A percentile compares a stretch with the other conserved stretches of the same genome.
phyloP scores from a whole-genome alignment of 2,113 vertebrate species.

The Lophius piscatorius region DNA sequence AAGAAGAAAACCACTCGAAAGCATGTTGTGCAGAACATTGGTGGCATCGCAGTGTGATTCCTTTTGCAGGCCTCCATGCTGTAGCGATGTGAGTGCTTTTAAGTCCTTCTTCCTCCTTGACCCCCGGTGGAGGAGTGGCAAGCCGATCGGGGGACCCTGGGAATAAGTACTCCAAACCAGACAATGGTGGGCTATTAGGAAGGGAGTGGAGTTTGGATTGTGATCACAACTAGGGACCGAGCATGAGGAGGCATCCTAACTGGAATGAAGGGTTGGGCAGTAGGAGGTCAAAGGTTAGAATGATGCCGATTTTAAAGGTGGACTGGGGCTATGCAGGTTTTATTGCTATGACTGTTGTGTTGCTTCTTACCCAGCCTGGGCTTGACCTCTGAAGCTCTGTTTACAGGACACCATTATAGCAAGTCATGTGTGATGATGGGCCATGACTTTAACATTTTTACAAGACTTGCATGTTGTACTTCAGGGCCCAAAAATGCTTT shows the following conservation, averaged over 20 bases:
- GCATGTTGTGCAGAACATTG: conserved; percentile 63
- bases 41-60: conserved; percentile 60
- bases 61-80: conserved; percentile 62
- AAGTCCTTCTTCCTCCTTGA: conserved; percentile 47
- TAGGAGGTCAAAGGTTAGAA: conserved; percentile 66
- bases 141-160: conserved; percentile 42
- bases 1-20: conserved; percentile 55
- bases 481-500: too few relatives aligned
- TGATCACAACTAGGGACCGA: conserved; percentile 47
- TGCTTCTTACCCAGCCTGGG: conserved; percentile 53
- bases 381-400: conserved; percentile 33
- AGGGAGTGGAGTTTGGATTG: conserved; percentile 42
- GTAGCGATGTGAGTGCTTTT: conserved; percentile 50
- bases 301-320: conserved; percentile 66
- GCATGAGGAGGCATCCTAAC: conserved; percentile 14
- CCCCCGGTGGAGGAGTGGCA: conserved; percentile 62
- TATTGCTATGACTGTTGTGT: conserved; percentile 62
- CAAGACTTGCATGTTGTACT: too few relatives aligned
- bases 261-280: conserved; percentile 18
- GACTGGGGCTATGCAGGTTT: conserved; percentile 49
- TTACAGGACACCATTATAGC: too few relatives aligned
- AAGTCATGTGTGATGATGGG: too few relatives aligned
- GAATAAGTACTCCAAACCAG: conserved; percentile 67
- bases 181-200: conserved; percentile 61
- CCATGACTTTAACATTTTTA: too few relatives aligned